Percentiles rank a stretch among this genome's conserved stretches.
These are phyloP conservation scores for Platycnemis pennipes DNA, from an alignment of 2,888 invertebrate genomes.

Conservation along the genomic window DNA sequence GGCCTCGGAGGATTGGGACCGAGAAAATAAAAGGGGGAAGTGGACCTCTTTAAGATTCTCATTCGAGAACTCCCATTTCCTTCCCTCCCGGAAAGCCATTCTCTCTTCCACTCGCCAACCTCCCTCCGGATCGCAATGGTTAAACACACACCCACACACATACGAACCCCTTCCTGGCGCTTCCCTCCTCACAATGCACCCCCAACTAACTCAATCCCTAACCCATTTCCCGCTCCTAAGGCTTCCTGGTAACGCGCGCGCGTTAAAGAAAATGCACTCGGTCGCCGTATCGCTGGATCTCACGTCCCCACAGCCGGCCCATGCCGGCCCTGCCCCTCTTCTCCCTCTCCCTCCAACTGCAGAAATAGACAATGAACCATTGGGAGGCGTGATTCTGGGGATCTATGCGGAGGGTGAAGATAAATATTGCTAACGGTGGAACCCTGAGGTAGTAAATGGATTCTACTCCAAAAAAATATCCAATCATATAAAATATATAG, in stretches of 20 bases:
- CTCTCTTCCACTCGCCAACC: neutral
- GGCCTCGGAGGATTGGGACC: neutral
- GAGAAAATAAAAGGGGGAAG: slow-evolving; percentile 36
- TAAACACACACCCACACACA: neutral
- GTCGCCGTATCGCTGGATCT: neutral
- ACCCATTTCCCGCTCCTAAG: neutral
- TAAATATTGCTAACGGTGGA: too few relatives aligned
- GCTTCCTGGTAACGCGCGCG: neutral
- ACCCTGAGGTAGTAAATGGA: too few relatives aligned
- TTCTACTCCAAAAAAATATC: too few relatives aligned
- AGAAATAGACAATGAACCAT: too few relatives aligned
- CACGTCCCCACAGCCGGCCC: neutral
- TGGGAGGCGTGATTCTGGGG: too few relatives aligned
- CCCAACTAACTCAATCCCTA: neutral
- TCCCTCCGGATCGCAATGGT: neutral
- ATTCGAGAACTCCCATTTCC: slow-evolving; percentile 38
- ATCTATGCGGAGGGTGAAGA: too few relatives aligned
- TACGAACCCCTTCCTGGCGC: neutral
- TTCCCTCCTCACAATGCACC: neutral
- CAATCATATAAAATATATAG: too few relatives aligned
- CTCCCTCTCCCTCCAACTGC: neutral
- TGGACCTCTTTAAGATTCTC: slow-evolving; percentile 28
- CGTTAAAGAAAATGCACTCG: slow-evolving; percentile 8
- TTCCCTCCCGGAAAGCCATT: slow-evolving; percentile 31
- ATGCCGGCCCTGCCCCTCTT: neutral